A percentile compares a stretch with the other conserved stretches of the same genome.
These are phyloP conservation scores for Henricia sp. DNA, from an alignment of 53 echinoderm and acorn worm genomes.

Conservation along the genomic window DNA sequence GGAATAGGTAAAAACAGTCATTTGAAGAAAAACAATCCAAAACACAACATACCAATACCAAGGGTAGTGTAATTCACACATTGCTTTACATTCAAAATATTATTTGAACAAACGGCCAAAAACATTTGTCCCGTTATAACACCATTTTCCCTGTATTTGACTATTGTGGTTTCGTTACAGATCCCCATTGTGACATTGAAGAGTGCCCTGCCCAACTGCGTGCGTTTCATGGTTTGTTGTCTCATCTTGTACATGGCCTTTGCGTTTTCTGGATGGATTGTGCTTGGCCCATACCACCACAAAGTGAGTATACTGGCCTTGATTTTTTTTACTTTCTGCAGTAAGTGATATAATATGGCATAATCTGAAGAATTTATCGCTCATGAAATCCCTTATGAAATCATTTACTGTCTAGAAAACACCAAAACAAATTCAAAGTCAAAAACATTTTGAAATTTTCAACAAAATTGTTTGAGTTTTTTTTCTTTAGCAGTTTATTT, in stretches of 20 bases:
- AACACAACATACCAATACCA: no score
- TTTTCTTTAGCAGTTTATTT: no score
- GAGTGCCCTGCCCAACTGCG: slow-evolving; percentile 85
- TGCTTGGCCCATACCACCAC: slow-evolving; percentile 95
- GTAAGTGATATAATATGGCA: not conserved
- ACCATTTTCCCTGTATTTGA: not conserved
- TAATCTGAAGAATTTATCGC: not conserved
- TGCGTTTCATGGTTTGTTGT: slow-evolving; percentile 86
- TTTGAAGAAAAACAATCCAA: no score
- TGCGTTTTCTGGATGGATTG: slow-evolving; percentile 96
- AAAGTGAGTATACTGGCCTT: slow-evolving; percentile 61
- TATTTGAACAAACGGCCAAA: not conserved
- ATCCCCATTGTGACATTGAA: slow-evolving; percentile 86
- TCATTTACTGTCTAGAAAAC: not conserved
- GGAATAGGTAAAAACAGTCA: no score
- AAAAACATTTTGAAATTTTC: no score
- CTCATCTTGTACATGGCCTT: slow-evolving; percentile 84
- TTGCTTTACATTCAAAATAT: no score
- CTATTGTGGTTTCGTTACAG: slow-evolving; percentile 66
- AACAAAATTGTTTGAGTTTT: no score
- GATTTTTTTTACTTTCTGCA: not conserved
- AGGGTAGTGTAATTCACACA: not conserved
- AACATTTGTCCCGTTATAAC: not conserved
- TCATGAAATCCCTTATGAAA: not conserved
- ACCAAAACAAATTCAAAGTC: no score